Base-by-base conservation (phyloP, 2,113 vertebrate species). In the Pholis gunnellus region DNA sequence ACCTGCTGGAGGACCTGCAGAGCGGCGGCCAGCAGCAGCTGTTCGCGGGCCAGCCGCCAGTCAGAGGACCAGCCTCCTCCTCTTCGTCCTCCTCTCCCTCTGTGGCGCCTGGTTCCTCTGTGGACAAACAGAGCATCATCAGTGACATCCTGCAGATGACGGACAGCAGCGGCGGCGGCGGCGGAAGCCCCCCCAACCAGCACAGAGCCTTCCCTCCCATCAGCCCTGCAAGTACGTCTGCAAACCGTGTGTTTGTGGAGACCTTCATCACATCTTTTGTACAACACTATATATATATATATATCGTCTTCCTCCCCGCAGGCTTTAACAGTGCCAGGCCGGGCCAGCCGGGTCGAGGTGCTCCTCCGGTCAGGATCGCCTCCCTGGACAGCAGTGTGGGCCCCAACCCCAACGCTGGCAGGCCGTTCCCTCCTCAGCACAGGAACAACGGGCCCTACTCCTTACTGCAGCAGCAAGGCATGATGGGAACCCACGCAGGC, bases 121-220 rank as follows among this genome's bases (percentile, higher is more conserved):
- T 96, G 1, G 98, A 99, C 95, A 99, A 99, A 91, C 98, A 98
- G 95, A 96, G 96, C 94, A 97, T 97, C 96, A 97, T 99, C 95
- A 96, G 97, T 88, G 97, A 99, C 96, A 97, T 99, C 94, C 97
- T 99, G 95, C 97, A 99, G 91, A 96, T 99, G 93, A 96, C 95
- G 27, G 96, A 97, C 73, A 95, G 96, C 84, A 1, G 56, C 70
- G 94, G 57, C 50, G 9, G 95, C 0, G 86, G 95, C 0, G 84
- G 94, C 89, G 90, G 95, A 1, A 92, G 94, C 31, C 82, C 90
- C 10, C 72, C 91, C 25, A 93, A 88, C 87, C 85, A 95, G 88
- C 97, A 96, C 93, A 96, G 97, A 92, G 85, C 95, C 87, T 94
- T 96, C 42, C 87, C 96, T 78, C 92, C 96, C 89, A 93, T 96